A percentile compares a stretch with the other conserved stretches of the same genome.
phyloP scores from a whole-genome alignment of 2,797 vertebrate species.

The Mormyrus hasselquistii region DNA sequence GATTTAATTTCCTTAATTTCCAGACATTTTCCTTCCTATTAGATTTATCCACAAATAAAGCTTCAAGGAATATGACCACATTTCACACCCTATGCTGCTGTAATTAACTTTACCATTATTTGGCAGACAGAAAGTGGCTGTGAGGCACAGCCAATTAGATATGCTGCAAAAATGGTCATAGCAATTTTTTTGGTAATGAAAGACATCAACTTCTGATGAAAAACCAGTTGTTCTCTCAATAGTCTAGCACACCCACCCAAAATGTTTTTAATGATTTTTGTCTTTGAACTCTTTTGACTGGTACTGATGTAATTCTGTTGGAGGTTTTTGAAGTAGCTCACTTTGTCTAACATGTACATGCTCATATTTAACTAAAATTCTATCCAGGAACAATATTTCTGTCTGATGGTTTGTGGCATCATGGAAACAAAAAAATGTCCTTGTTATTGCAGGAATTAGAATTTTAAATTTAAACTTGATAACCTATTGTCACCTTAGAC shows the following conservation, averaged over 20 bases:
- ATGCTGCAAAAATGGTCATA: conserved; percentile 24
- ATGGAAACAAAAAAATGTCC: not conserved
- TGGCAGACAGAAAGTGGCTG: conserved; percentile 35
- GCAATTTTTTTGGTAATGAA: conserved; percentile 18
- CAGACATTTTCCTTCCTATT: conserved; percentile 39
- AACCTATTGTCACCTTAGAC: not conserved
- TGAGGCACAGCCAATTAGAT: conserved; percentile 49
- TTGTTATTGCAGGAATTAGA: not conserved
- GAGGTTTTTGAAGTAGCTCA: not conserved
- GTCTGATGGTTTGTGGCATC: not conserved
- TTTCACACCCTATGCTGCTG: conserved; percentile 36
- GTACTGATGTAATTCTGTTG: not conserved
- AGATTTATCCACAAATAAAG: conserved; percentile 46
- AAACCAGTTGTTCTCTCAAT: not conserved
- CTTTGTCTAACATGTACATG: not conserved
- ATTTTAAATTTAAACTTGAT: not conserved
- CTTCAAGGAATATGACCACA: conserved; percentile 35
- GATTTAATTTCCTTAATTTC: conserved; percentile 23
- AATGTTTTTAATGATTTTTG: not conserved
- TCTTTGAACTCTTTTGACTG: not conserved
- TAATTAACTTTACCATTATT: conserved; percentile 14
- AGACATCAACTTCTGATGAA: conserved; percentile 4
- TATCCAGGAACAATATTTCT: not conserved
- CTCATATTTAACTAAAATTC: not conserved
- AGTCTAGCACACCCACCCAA: not conserved